Evolutionary conservation across 2,113 vertebrate genomes (phyloP).

Genomic region (Ploceus nigricollis): DNA sequence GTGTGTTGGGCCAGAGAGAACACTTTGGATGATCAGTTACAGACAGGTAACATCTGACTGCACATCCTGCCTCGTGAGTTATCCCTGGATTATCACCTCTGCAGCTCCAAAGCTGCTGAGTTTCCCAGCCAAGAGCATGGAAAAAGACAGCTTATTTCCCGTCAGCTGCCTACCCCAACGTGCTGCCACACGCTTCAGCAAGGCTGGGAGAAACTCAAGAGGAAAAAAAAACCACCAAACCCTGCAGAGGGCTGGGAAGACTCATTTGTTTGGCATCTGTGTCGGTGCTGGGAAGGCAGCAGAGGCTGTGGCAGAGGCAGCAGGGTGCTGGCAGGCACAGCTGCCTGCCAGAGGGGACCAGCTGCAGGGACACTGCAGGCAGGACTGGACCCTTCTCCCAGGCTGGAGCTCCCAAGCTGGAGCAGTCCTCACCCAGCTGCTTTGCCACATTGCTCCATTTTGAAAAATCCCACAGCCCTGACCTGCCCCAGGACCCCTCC

Average conservation of each 20-base stretch:
- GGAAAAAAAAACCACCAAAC: neutral
- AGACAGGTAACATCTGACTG: neutral
- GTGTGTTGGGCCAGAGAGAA: neutral
- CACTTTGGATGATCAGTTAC: neutral
- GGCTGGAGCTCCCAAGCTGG: fast-evolving
- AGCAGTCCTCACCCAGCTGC: fast-evolving
- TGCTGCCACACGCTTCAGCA: constrained; percentile 30
- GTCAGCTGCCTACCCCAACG: neutral
- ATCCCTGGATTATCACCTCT: neutral
- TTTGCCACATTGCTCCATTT: neutral
- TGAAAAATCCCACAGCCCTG: neutral
- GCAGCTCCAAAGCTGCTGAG: neutral
- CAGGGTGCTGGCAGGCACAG: neutral
- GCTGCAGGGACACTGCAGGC: neutral
- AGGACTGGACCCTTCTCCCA: neutral
- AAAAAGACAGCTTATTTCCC: neutral
- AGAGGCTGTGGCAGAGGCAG: neutral
- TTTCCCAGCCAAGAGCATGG: constrained; percentile 11
- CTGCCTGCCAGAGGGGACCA: neutral
- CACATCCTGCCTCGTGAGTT: neutral
- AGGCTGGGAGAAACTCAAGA: constrained; percentile 4
- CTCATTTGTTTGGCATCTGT: neutral
- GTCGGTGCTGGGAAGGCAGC: neutral
- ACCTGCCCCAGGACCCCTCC: neutral
- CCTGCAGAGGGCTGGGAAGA: neutral